Evolutionary conservation across 2,888 invertebrate genomes (phyloP), one percentile per base, ranked within the genome.

Genomic region (Leptarthrus brevirostris): DNA sequence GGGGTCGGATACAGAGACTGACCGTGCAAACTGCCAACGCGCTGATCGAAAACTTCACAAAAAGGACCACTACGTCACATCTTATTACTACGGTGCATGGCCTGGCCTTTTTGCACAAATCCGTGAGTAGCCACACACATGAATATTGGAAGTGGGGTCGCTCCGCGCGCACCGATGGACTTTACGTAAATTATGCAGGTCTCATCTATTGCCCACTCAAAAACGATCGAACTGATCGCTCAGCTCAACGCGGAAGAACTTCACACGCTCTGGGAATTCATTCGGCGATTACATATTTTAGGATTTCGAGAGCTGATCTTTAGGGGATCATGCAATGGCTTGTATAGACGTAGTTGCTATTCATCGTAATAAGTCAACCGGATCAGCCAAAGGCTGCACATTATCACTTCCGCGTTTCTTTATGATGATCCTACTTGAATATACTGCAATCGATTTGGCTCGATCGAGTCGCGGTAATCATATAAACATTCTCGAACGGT

Each of bases 21-120:
- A n/a, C n/a, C n/a, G n/a, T n/a, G n/a, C n/a, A n/a, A 30, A 8
- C 30, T 30, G 20, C 61, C 20, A 61, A 44, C 44, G 20, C 40
- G 61, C 20, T 61, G 4, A 20, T 22, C 61, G n/a, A 20, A 61
- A n/a, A 44, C 4, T 30, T 3, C 30, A 30, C 40, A 40, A 1
- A 16, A 18, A 40, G n/a, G 12, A 44, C 22, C 40, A 22, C 22
- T 40, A 61, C 36, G 22, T 40, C 61, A 40, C 40, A 36, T 61
- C 61, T 61, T 61, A 61, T 61, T 40, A 61, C 61, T 40, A 44
- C n/a, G 20, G 14, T 22, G n/a, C n/a, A n/a, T n/a, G n/a, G n/a
- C n/a, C n/a, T n/a, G n/a, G n/a, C n/a, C n/a, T n/a, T 61, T 61
- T 61, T 40, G n/a, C 61, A 44, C 40, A 61, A 61, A 61, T 61